phyloP scores from a whole-genome alignment of 1,140 invertebrate species.

The Calliphora vicina region DNA sequence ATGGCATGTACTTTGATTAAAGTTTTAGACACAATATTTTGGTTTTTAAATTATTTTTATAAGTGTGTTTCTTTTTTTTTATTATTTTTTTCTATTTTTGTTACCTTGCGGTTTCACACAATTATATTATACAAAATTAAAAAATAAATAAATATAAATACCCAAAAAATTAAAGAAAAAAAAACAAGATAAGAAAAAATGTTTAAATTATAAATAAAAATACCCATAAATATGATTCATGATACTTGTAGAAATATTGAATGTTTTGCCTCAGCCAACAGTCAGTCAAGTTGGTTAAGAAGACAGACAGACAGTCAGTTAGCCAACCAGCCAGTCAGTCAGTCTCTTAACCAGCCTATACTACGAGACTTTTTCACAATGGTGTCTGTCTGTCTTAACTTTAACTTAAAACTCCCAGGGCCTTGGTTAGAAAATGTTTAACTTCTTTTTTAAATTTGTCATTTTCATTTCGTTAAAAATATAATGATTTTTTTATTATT shows the following conservation, averaged over 20 bases:
- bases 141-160: not conserved
- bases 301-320: not conserved
- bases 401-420: not conserved
- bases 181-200: not conserved
- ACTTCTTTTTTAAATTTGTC: not conserved
- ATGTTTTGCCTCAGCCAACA: not conserved
- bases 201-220: not conserved
- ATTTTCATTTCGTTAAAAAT: not conserved
- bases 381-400: not conserved
- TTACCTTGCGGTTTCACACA: constrained; percentile 3
- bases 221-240: constrained; percentile 5
- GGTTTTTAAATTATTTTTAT: not conserved
- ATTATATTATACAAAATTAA: not conserved
- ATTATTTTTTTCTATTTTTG: not conserved
- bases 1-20: not conserved
- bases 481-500: not conserved
- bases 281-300: not conserved
- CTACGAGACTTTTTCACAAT: not conserved
- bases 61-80: not conserved
- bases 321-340: not conserved
- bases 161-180: not conserved
- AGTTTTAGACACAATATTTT: no score
- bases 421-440: not conserved
- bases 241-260: not conserved
- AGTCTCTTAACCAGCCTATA: not conserved